phyloP scores from a whole-genome alignment of 2,113 vertebrate genomes.

The Oncorhynchus kisutch region DNA sequence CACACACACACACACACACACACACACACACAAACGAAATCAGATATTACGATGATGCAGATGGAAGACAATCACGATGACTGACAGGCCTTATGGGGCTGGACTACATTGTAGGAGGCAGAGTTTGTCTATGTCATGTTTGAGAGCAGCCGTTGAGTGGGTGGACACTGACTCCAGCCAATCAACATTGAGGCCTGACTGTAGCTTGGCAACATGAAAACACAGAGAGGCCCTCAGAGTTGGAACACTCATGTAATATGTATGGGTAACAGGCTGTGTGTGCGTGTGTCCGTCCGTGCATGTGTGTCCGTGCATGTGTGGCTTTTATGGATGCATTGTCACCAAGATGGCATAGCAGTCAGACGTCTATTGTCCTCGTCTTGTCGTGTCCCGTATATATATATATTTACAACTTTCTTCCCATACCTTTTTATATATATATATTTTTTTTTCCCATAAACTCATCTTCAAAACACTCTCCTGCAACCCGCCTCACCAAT shows the following conservation, averaged over 20 bases:
- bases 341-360: too few species aligned
- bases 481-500: too few species aligned
- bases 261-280: slow-evolving; percentile 43
- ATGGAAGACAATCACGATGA: background rate
- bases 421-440: too few species aligned
- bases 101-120: background rate
- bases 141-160: background rate
- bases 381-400: too few species aligned
- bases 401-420: too few species aligned
- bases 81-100: background rate
- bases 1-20: slow-evolving; percentile 11
- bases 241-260: slow-evolving; percentile 70
- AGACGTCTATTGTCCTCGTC: too few species aligned
- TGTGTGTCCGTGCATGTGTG: slow-evolving; percentile 17
- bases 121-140: background rate
- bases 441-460: too few species aligned
- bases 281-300: slow-evolving; percentile 39
- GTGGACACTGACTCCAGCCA: slow-evolving; percentile 1
- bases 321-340: slow-evolving; percentile 29
- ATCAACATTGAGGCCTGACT: slow-evolving; percentile 9
- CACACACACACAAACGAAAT: background rate
- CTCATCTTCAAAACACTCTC: too few species aligned
- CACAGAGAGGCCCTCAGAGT: slow-evolving; percentile 55
- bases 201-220: slow-evolving; percentile 55
- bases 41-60: background rate